Evolutionary conservation across 1,140 invertebrate genomes (phyloP).

Genomic region (Metopolophium dirhodum): DNA sequence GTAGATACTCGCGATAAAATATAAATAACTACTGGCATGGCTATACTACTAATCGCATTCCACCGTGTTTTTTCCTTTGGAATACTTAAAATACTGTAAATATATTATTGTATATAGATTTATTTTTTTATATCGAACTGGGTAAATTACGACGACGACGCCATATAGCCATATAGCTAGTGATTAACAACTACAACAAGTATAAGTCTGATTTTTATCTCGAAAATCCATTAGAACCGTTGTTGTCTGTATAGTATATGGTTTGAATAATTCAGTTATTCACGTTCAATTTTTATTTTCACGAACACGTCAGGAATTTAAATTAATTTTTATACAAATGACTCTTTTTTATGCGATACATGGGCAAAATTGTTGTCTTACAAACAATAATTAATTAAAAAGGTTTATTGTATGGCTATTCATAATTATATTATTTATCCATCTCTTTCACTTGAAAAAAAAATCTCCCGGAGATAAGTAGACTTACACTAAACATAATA

Average conservation of each 20-base stretch:
- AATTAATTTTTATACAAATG: neutral
- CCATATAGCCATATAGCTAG: neutral
- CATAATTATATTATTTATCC: neutral
- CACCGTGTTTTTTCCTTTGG: neutral
- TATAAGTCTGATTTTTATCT: conserved; percentile 21
- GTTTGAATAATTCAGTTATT: conserved; percentile 9
- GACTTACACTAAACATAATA: neutral
- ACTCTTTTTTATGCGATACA: neutral
- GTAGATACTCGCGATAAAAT: conserved; percentile 12
- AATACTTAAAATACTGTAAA: conserved; percentile 13
- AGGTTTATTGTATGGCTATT: conserved; percentile 12
- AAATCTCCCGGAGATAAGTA: neutral
- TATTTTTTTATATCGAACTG: neutral
- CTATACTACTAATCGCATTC: conserved; percentile 31
- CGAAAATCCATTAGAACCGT: conserved; percentile 7
- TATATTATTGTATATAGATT: neutral
- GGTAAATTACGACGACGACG: conserved; percentile 6
- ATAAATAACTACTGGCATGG: conserved; percentile 1
- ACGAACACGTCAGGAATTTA: neutral
- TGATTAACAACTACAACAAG: conserved; percentile 1
- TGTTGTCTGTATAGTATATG: neutral
- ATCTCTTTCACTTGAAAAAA: neutral
- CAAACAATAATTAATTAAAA: neutral
- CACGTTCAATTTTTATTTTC: conserved; percentile 1
- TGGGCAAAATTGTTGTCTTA: neutral